Evolutionary conservation across 2,797 vertebrate genomes (phyloP), one percentile per base, ranked within the genome.

Genomic region (Lycodopsis pacificus): DNA sequence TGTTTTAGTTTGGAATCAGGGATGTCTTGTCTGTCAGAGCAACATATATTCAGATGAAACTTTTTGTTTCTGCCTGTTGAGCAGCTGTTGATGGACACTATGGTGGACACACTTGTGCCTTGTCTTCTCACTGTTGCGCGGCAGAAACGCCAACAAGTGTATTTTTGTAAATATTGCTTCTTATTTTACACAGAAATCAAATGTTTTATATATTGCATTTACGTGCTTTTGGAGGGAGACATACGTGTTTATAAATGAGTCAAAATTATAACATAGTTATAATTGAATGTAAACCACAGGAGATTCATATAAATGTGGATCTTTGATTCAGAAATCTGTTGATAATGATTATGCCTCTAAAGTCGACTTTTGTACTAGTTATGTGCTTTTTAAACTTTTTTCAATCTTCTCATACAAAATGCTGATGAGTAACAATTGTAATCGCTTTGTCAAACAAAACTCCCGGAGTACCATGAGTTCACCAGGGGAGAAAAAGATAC

Each of bases 91-190:
- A 71, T 73, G 46, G 71, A 76, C 54, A 53, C 19, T 53, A 42
- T 38, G 14, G 8, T 58, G 61, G 65, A 70, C 64, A 69, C 32
- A 69, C 32, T 58, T n/a, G 63, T 79, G 67, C 76, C 80, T 73
- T 65, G 42, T 65, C 56, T 34, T 75, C 30, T 67, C 36, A 36
- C 64, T 64, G 34, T 42, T 79, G 69, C 58, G 15, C 13, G 9
- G 32, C 51, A 62, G 17, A 6, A 54, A 71, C 80, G 56, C 49
- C 62, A 48, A 44, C 25, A 62, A 22, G 36, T 61, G 57, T 67
- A n/a, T 61, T 75, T 84, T 78, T 93, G 89, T 92, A 93, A 80
- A 91, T 93, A 86, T 13, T 57, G 53, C 79, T 76, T 77, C 59
- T 36, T 72, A 40, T 80, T 82, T 80, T 77, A 76, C 51, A 74